These are phyloP conservation scores for Colius striatus DNA, from an alignment of 2,113 vertebrate genomes.

Conservation along the genomic window DNA sequence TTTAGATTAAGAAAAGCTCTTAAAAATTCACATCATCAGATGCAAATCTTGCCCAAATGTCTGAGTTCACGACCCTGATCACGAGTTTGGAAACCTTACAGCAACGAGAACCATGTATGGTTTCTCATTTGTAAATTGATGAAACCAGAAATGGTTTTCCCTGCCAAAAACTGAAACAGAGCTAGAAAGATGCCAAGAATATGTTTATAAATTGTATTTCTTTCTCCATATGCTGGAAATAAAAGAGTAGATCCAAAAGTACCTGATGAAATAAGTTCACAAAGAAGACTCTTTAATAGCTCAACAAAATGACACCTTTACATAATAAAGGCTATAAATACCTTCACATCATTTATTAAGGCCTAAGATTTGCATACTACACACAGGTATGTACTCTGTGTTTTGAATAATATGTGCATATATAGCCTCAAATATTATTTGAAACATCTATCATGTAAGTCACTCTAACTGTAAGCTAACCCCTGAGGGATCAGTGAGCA, in stretches of 20 bases:
- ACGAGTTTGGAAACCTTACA: slow-evolving; percentile 8
- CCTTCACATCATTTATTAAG: not conserved
- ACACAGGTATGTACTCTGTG: not conserved
- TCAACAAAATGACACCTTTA: not conserved
- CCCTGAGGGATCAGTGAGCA: not conserved
- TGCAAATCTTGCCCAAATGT: not conserved
- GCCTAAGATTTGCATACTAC: not conserved
- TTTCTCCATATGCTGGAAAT: slow-evolving; percentile 24
- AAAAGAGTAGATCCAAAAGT: slow-evolving; percentile 6
- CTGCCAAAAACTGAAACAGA: slow-evolving; percentile 46
- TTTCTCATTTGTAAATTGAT: slow-evolving; percentile 30
- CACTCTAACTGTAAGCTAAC: not conserved
- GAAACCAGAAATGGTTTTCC: slow-evolving; percentile 28
- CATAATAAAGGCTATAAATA: not conserved
- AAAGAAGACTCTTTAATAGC: not conserved
- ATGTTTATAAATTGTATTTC: slow-evolving; percentile 46
- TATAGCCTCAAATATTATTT: not conserved
- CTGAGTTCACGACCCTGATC: not conserved
- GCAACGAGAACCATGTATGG: slow-evolving; percentile 37
- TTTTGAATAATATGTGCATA: not conserved
- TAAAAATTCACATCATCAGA: not conserved
- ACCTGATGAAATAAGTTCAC: slow-evolving; percentile 7
- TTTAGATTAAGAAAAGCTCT: not conserved
- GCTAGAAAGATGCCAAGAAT: slow-evolving; percentile 40
- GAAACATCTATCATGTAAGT: not conserved